These are phyloP conservation scores for Drosophila persimilis DNA, from an alignment of 1,140 invertebrate genomes.

Conservation along the genomic window DNA sequence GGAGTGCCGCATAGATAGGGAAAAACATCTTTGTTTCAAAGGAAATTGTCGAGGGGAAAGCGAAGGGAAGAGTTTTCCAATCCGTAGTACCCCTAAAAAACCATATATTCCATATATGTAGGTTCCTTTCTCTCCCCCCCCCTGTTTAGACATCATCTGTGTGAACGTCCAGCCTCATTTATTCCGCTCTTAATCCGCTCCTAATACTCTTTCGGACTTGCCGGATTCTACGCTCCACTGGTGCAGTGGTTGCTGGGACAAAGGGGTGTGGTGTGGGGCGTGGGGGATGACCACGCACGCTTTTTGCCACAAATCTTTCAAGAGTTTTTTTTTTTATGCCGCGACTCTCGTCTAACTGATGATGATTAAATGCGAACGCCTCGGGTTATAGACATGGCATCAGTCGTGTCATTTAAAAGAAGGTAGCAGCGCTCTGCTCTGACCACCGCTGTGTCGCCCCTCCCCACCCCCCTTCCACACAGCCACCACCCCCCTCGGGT, in stretches of 20 bases:
- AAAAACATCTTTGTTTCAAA: conserved; percentile 7
- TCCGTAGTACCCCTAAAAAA: neutral
- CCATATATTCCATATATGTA: too few species aligned
- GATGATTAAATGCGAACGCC: conserved; percentile 80
- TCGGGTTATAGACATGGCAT: conserved; percentile 81
- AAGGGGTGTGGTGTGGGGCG: conserved; percentile 23
- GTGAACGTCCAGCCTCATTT: conserved; percentile 51
- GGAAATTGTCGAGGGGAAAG: neutral
- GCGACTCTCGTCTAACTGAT: conserved; percentile 78
- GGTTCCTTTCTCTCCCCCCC: neutral
- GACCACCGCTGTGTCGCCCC: conserved; percentile 43
- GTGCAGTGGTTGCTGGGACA: neutral
- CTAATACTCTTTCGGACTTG: conserved; percentile 51
- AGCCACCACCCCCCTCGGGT: conserved; percentile 1
- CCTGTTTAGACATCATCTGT: neutral
- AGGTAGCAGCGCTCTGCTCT: conserved; percentile 58
- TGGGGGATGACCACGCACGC: conserved; percentile 70
- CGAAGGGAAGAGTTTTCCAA: neutral
- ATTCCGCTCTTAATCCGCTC: conserved; percentile 51
- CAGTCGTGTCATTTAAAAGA: conserved; percentile 82
- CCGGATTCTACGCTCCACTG: conserved; percentile 32
- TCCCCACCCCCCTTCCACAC: neutral
- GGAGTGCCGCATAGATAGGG: neutral
- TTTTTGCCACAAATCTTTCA: conserved; percentile 77
- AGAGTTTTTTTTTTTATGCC: conserved; percentile 50